phyloP scores from a whole-genome alignment of 2,797 vertebrate species.

The Odontamblyopus lacepedii region DNA sequence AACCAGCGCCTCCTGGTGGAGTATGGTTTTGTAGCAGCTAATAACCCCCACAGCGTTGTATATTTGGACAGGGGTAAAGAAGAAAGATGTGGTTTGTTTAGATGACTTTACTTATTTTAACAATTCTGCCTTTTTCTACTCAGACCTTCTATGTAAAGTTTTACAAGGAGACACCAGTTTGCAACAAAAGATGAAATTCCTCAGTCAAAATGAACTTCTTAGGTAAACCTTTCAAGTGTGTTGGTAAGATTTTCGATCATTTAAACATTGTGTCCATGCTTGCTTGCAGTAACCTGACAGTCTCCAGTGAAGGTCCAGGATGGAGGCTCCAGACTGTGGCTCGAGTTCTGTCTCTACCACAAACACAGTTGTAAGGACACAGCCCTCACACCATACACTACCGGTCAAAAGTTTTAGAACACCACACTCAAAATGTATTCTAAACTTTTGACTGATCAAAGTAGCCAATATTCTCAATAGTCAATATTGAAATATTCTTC shows the following conservation, averaged over 20 bases:
- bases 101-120: neutral
- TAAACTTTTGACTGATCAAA: too few species aligned
- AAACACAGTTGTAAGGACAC: slow-evolving; percentile 81
- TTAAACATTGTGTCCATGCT: neutral
- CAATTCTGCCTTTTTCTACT: neutral
- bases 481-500: too few species aligned
- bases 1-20: slow-evolving; percentile 90
- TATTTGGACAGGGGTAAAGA: slow-evolving; percentile 82
- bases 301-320: slow-evolving; percentile 88
- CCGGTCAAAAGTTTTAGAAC: too few species aligned
- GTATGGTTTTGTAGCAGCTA: slow-evolving; percentile 85
- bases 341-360: slow-evolving; percentile 80
- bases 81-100: neutral
- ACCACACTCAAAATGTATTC: too few species aligned
- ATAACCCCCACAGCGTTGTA: slow-evolving; percentile 88
- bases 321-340: slow-evolving; percentile 89
- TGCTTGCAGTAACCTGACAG: slow-evolving; percentile 83
- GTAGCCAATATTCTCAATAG: too few species aligned
- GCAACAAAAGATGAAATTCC: slow-evolving; percentile 84
- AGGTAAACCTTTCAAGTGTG: slow-evolving; percentile 72
- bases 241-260: neutral
- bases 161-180: slow-evolving; percentile 75
- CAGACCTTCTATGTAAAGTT: slow-evolving; percentile 66
- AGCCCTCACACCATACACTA: too few species aligned
- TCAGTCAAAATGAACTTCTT: slow-evolving; percentile 81